Evolutionary conservation across 2,113 vertebrate species (phyloP), one percentile per base, ranked within the genome.

Genomic region (Labeo rohita): DNA sequence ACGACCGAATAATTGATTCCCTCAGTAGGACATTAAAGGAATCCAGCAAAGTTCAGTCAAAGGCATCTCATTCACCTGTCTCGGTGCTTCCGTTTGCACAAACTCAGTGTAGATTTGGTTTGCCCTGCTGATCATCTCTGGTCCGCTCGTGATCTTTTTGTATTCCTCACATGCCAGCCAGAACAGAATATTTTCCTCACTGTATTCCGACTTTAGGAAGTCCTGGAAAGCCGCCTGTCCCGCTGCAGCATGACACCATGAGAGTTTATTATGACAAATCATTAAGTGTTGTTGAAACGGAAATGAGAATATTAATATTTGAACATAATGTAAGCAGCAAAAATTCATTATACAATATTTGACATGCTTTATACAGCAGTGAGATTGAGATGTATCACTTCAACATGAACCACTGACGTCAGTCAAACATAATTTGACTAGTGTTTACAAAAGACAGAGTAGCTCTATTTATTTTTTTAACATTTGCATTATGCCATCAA

Each of bases 151-250:
- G 89, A 91, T 96, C 91, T 96, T 97, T 93, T 98, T 99, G 92
- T 98, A 98, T 45, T 99, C 97, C 91, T 98, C 97, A 0, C 97
- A 99, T 70, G 96, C 97, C 59, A 95, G 89, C 98, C 98, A 99
- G 93, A 99, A 99, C 91, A 97, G 93, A 0, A 99, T 97, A 91
- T 99, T 99, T 93, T 99, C 98, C 88, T 99, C 98, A 3, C 98
- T 99, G 95, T 97, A 98, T 91, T 99, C 97, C 0, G 96, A 96
- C 93, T 96, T 97, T 89, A 99, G 95, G 89, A 99, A 99, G 83
- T 94, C 95, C 0, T 94, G 96, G 89, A 99, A 99, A 84, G 97
- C 97, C 86, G 93, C 92, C 91, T 97, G 93, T 56, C 97, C 97
- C 13, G 96, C 98, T 99, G 89, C 8, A 90, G 85, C 89, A 90